phyloP scores from a whole-genome alignment of 2,888 invertebrate genomes.

The Eremobia ochroleuca region DNA sequence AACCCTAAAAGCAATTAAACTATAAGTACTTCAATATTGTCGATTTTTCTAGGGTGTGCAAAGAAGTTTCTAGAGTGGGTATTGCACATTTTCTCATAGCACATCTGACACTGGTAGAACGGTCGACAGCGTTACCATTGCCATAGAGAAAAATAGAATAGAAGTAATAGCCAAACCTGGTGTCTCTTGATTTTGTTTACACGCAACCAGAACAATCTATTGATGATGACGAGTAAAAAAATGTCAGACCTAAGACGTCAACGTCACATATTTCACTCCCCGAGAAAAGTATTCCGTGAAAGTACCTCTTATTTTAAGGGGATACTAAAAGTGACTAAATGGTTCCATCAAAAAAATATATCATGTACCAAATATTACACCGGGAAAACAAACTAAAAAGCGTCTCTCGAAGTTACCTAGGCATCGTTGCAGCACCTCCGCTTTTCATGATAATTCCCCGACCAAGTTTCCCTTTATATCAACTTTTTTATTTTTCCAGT shows the following conservation, averaged over 20 bases:
- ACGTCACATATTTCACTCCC: not conserved
- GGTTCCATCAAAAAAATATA: conserved; percentile 35
- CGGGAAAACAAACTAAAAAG: conserved; percentile 70
- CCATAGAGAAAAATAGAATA: too few species aligned
- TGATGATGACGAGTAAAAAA: too few species aligned
- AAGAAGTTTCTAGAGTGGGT: too few species aligned
- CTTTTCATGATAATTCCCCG: conserved; percentile 84
- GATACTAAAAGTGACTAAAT: conserved; percentile 26
- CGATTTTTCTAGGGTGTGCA: too few species aligned
- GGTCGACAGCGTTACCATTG: too few species aligned
- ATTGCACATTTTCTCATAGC: too few species aligned
- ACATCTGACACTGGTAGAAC: too few species aligned
- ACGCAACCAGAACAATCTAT: not conserved
- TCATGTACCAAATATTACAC: conserved; percentile 53
- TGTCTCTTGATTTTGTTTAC: not conserved
- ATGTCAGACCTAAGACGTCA: too few species aligned
- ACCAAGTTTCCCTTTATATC: conserved; percentile 82
- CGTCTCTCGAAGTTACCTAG: conserved; percentile 69
- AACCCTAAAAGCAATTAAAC: too few species aligned
- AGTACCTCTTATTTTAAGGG: not conserved
- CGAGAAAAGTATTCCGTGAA: not conserved
- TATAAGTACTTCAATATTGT: too few species aligned
- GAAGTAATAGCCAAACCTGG: too few species aligned
- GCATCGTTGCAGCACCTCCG: conserved; percentile 72
- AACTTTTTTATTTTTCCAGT: conserved; percentile 82